phyloP scores from a whole-genome alignment of 1,140 invertebrate genomes.

The Mactra quadrangularis region DNA sequence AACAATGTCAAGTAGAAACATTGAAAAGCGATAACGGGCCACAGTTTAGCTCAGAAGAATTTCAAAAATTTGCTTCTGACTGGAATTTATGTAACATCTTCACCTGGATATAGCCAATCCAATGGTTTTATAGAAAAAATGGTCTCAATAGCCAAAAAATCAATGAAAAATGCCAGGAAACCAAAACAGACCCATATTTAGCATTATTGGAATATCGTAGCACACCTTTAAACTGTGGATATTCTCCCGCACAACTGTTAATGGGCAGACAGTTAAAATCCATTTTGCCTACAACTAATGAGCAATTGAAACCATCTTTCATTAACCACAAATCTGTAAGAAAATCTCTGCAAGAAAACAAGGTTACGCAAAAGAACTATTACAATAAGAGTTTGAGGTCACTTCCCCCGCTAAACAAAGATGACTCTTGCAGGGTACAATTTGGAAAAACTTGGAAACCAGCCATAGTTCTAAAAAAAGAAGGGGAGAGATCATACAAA shows the following conservation, averaged over 20 bases:
- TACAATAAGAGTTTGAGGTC: not conserved
- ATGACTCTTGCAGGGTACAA: not conserved
- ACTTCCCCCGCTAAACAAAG: not conserved
- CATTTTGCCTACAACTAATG: not conserved
- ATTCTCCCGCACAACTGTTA: slow-evolving; percentile 4
- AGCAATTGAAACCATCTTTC: not conserved
- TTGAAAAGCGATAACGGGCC: slow-evolving; percentile 29
- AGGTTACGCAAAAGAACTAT: not conserved
- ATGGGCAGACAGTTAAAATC: not conserved
- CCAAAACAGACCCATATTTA: not conserved
- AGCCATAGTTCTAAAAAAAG: not conserved
- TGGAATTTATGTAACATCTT: slow-evolving; percentile 26
- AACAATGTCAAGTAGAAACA: not conserved
- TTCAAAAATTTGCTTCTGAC: slow-evolving; percentile 1
- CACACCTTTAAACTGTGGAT: not conserved
- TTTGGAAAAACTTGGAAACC: not conserved
- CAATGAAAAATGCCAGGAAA: not conserved
- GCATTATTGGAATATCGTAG: slow-evolving; percentile 22
- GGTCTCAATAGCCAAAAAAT: slow-evolving; percentile 11
- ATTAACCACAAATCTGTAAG: not conserved
- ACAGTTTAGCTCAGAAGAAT: slow-evolving; percentile 1
- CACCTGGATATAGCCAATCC: not conserved
- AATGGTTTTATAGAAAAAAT: slow-evolving; percentile 6
- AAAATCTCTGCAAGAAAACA: not conserved
- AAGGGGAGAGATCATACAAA: not conserved